Evolutionary conservation across 2,797 vertebrate genomes (phyloP), one percentile per base, ranked within the genome.

Genomic region (Ctenopoma kingsleyae): DNA sequence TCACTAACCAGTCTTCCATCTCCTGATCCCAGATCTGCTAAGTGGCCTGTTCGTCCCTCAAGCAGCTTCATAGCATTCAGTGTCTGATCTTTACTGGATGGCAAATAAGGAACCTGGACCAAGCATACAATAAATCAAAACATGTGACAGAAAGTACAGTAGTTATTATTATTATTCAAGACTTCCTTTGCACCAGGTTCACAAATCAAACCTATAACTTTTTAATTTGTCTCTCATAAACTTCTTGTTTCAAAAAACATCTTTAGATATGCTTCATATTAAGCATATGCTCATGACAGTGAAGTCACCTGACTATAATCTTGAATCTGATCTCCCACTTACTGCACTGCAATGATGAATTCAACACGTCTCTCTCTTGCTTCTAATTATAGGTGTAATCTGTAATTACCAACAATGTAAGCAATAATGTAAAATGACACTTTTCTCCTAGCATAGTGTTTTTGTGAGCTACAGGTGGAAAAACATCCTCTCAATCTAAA

Each of bases 11-110:
- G 74, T 71, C 92, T 85, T 58, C 94, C 94, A 71, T 95, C 94
- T 66, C 94, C 94, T 57, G 94, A 95, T 30, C 94, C 93, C 77
- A 95, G 87, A 85, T 95, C 94, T 71, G 88, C 93, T 58, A 95
- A 77, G 54, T 72, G 58, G 25, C 94, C 93, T 17, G 46, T 67
- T 56, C 93, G 87, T 36, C 93, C 93, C 30, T 89, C 75, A 27
- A 95, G 90, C 53, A 92, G 89, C 81, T 81, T 93, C 89, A 94
- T 86, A 12, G 87, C 78, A 16, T 95, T 95, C 57, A 65, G 59
- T 0, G 86, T 93, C 81, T 94, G 93, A 65, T 51, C 27, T 79
- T 76, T 82, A 80, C 92, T 92, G 27, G 93, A 95, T 52, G 93
- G 93, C 67, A 94, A 81, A 86, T 94, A 95, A 19, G 94, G 94